Percentiles rank a stretch among this genome's conserved stretches.
Conservation (phyloP, 2,888 invertebrate species). For the Galeruca laticollis region DNA sequence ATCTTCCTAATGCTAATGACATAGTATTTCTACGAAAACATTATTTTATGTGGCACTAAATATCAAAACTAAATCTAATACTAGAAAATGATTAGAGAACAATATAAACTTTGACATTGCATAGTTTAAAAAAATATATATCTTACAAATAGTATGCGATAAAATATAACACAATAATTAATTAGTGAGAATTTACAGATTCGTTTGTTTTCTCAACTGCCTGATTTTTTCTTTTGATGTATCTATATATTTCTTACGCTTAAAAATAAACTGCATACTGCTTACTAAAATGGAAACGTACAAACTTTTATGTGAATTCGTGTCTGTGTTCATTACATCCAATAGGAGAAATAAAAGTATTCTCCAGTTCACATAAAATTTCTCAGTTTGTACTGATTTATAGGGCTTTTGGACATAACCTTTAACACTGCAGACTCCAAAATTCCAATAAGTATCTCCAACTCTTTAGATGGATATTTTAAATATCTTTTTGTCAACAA, state of each 20-base stretch:
- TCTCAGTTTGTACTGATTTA: background rate
- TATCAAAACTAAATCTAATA: too few relatives aligned
- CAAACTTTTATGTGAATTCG: background rate
- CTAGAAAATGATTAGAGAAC: too few relatives aligned
- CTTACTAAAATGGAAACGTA: background rate
- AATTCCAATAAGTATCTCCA: background rate
- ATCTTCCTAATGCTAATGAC: too few relatives aligned
- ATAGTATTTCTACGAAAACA: background rate
- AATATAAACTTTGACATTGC: too few relatives aligned
- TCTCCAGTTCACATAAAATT: background rate
- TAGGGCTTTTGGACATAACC: background rate
- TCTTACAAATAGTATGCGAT: too few relatives aligned
- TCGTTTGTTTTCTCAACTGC: background rate
- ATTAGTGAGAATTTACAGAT: too few relatives aligned
- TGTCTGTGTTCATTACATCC: background rate
- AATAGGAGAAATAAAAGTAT: background rate
- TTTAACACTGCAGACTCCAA: background rate
- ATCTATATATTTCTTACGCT: background rate
- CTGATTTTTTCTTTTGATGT: background rate
- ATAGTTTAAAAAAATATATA: too few relatives aligned
- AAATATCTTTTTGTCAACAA: background rate
- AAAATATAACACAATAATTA: too few relatives aligned
- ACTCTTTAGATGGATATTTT: conserved; percentile 1
- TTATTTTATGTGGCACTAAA: too few relatives aligned
- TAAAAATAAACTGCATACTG: background rate